These are phyloP conservation scores for Caenorhabditis latens DNA, from an alignment of 1,140 invertebrate genomes.

Conservation along the genomic window DNA sequence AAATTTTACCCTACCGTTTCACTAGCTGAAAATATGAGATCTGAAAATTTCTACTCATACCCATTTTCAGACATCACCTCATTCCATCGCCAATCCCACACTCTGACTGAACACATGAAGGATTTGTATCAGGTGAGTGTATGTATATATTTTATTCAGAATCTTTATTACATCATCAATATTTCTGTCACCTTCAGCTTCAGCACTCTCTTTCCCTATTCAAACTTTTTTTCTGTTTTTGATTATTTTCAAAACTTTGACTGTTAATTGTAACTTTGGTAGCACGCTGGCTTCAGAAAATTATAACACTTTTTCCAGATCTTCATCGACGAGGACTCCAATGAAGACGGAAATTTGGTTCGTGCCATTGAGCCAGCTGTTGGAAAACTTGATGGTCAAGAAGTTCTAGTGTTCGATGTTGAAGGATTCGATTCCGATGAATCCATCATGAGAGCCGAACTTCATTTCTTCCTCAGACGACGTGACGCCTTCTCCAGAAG, in stretches of 20 bases:
- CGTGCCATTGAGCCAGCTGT: conserved; percentile 54
- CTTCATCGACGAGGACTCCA: conserved; percentile 52
- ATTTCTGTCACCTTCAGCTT: no score
- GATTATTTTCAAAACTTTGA: no score
- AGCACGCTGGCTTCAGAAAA: no score
- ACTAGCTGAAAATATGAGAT: no score
- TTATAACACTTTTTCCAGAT: neutral
- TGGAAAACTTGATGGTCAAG: conserved; percentile 57
- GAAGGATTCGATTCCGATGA: conserved; percentile 35
- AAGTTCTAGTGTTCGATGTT: conserved; percentile 57
- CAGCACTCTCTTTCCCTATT: neutral
- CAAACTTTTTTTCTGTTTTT: neutral
- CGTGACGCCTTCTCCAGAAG: conserved; percentile 45
- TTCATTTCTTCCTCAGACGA: conserved; percentile 54
- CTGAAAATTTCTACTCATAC: no score
- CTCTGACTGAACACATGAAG: conserved; percentile 40
- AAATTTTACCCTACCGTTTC: no score
- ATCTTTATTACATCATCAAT: neutral
- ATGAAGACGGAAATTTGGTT: conserved; percentile 52
- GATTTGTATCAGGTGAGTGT: conserved; percentile 4
- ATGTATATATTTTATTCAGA: neutral
- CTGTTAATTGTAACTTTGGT: no score
- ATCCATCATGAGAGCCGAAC: conserved; percentile 54
- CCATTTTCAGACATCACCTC: conserved; percentile 14
- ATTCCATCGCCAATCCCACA: conserved; percentile 28